phyloP scores from a whole-genome alignment of 2,113 vertebrate genomes.

The Chaetorhynchus papuensis region DNA sequence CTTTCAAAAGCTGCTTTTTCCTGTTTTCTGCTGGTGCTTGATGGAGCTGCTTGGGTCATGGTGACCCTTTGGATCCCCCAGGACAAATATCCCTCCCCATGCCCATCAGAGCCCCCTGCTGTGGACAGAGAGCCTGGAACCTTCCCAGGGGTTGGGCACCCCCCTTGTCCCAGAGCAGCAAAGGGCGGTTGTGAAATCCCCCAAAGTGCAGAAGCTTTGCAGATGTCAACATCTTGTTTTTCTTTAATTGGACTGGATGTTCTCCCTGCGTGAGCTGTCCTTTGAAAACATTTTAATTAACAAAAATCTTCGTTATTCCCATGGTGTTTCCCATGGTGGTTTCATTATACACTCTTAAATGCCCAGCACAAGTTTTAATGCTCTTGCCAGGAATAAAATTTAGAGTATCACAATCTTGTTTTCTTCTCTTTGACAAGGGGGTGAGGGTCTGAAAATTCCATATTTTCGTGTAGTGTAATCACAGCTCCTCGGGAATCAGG shows the following conservation, averaged over 20 bases:
- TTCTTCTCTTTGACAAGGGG: neutral
- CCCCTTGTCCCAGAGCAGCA: neutral
- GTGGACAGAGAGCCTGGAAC: neutral
- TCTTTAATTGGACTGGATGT: neutral
- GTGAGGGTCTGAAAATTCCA: accelerated
- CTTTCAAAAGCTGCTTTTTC: neutral
- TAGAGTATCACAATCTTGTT: neutral
- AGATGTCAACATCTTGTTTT: neutral
- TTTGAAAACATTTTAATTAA: neutral
- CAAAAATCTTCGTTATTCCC: neutral
- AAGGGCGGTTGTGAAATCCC: neutral
- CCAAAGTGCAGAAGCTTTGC: neutral
- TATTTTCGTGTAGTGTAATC: accelerated
- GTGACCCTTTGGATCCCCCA: too few species aligned
- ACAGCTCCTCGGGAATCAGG: neutral
- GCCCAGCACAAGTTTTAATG: neutral
- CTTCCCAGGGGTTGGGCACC: accelerated
- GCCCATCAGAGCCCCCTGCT: neutral
- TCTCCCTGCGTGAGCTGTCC: neutral
- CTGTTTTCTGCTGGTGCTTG: neutral
- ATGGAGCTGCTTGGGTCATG: accelerated
- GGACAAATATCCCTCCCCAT: accelerated
- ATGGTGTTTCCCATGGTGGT: neutral
- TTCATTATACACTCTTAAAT: neutral
- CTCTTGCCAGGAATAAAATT: neutral